Percentiles rank a stretch among this genome's conserved stretches.
These are phyloP conservation scores for Neofelis nebulosa DNA, from an alignment of 2,113 vertebrate species.

Conservation along the genomic window DNA sequence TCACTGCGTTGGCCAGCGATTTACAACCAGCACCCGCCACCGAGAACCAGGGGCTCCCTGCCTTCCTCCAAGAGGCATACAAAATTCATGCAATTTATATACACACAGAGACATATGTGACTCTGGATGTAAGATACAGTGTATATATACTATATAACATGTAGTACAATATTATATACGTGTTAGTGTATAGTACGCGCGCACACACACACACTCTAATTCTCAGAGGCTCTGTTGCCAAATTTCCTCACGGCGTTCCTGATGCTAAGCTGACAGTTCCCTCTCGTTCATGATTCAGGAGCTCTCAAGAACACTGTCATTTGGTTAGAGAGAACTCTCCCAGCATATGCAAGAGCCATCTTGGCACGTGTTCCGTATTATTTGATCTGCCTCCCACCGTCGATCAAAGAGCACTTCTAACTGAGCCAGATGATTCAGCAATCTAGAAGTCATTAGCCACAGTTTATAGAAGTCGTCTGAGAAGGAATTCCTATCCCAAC, in stretches of 20 bases:
- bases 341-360: not conserved
- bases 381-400: not conserved
- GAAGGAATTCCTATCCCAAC: not conserved
- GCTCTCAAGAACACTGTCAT: not conserved
- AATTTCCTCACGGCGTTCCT: not conserved
- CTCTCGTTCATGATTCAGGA: not conserved
- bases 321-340: not conserved
- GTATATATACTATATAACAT: not conserved
- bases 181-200: not conserved
- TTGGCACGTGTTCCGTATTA: not conserved
- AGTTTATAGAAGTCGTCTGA: not conserved
- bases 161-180: not conserved
- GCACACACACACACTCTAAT: rapidly evolving
- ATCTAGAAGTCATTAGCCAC: not conserved
- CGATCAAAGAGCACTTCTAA: not conserved
- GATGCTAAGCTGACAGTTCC: not conserved
- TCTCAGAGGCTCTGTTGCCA: not conserved
- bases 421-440: not conserved
- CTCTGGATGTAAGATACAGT: not conserved
- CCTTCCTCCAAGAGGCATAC: not conserved
- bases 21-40: not conserved
- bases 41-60: not conserved
- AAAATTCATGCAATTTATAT: not conserved
- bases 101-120: not conserved
- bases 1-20: not conserved